Conservation (phyloP, 2,888 invertebrate genomes). For the Habrosyne pyritoides region DNA sequence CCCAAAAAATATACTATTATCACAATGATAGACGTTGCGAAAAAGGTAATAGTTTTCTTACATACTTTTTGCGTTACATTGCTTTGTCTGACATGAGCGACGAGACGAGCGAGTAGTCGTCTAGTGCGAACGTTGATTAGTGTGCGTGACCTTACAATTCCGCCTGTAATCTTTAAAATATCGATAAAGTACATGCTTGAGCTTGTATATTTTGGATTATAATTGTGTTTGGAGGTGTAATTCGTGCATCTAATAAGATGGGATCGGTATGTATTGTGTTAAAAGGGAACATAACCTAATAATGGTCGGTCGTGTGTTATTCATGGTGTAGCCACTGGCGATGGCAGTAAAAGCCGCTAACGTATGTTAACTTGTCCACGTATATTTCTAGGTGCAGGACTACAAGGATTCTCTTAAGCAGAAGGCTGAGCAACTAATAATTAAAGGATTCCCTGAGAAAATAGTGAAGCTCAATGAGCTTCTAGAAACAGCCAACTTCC, state of each 20-base stretch:
- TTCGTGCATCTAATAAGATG: conserved; percentile 28
- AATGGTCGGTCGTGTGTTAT: conserved; percentile 40
- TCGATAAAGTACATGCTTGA: conserved; percentile 21
- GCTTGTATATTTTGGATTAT: conserved; percentile 3
- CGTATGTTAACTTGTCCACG: conserved; percentile 26
- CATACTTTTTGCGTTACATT: conserved; percentile 27
- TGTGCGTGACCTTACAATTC: conserved; percentile 60
- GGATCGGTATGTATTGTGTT: conserved; percentile 42
- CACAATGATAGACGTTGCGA: conserved; percentile 76
- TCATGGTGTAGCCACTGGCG: conserved; percentile 23
- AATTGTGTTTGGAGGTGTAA: conserved; percentile 13
- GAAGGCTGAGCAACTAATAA: conserved; percentile 94
- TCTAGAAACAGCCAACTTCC: conserved; percentile 92
- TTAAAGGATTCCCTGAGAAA: conserved; percentile 96
- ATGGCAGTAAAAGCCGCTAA: conserved; percentile 35
- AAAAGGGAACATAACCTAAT: conserved; percentile 60
- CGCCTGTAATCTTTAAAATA: conserved; percentile 11
- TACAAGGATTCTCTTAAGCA: conserved; percentile 94
- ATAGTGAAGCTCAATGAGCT: conserved; percentile 95
- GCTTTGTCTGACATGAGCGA: conserved; percentile 58
- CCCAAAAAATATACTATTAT: conserved; percentile 29
- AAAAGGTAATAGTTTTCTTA: conserved; percentile 64
- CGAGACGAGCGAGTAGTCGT: conserved; percentile 17
- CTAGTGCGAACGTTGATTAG: conserved; percentile 47
- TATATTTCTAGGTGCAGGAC: conserved; percentile 89